Evolutionary conservation across 2,888 invertebrate genomes (phyloP).

Genomic region (Megaustenia siamemsis): DNA sequence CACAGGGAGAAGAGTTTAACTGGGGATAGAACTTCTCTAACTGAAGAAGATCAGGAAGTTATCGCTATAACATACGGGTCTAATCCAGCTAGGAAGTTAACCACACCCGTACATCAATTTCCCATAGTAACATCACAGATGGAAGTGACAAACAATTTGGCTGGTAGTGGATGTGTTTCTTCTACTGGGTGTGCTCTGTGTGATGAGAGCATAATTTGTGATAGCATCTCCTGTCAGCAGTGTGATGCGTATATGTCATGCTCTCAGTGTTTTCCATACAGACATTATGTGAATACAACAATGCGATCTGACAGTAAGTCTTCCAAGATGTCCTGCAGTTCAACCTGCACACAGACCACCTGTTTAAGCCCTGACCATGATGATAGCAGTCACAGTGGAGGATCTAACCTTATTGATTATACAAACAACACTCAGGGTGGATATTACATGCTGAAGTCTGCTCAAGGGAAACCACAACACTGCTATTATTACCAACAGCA

Average conservation of each 20-base stretch:
- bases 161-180: slow-evolving; percentile 32
- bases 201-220: slow-evolving; percentile 37
- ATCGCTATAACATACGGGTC: slow-evolving; percentile 51
- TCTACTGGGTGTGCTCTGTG: slow-evolving; percentile 36
- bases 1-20: slow-evolving; percentile 4
- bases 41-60: slow-evolving; percentile 51
- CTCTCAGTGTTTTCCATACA: slow-evolving; percentile 50
- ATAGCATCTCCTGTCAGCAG: slow-evolving; percentile 44
- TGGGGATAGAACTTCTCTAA: slow-evolving; percentile 46
- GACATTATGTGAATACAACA: slow-evolving; percentile 51
- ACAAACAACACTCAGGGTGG: not conserved
- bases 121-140: slow-evolving; percentile 19
- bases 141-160: not conserved
- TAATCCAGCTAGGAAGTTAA: slow-evolving; percentile 10
- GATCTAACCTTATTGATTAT: slow-evolving; percentile 39
- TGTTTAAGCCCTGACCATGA: slow-evolving; percentile 58
- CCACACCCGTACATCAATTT: slow-evolving; percentile 23
- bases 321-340: slow-evolving; percentile 59
- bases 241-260: slow-evolving; percentile 51
- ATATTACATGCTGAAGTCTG: slow-evolving; percentile 9
- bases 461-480: slow-evolving; percentile 3
- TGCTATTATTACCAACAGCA: slow-evolving; percentile 41
- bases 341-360: slow-evolving; percentile 58
- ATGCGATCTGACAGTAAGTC: slow-evolving; percentile 59
- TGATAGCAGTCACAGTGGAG: slow-evolving; percentile 42